phyloP scores from a whole-genome alignment of 2,888 invertebrate species.

The Drosophila mimetica region DNA sequence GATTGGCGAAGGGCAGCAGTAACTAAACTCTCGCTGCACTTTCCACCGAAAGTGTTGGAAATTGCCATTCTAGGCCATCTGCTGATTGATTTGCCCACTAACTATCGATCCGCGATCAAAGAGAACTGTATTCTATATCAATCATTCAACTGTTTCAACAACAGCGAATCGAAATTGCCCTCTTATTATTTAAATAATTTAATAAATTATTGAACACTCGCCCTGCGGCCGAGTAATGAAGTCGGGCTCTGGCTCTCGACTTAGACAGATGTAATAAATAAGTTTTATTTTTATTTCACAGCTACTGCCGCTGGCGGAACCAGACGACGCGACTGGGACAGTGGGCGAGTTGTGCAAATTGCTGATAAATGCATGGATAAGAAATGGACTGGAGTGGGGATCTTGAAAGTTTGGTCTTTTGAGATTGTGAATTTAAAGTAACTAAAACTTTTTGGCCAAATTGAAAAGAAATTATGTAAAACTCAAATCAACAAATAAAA shows the following conservation, averaged over 20 bases:
- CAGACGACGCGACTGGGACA: constrained; percentile 13
- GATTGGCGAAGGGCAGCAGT: constrained; percentile 1
- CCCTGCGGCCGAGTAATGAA: constrained; percentile 28
- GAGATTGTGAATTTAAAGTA: neutral
- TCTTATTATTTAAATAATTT: constrained; percentile 70
- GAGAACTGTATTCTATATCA: constrained; percentile 44
- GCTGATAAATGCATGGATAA: constrained; percentile 4
- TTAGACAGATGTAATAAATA: constrained; percentile 59
- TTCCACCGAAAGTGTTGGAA: constrained; percentile 61
- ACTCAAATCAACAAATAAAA: no score
- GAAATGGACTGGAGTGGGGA: neutral
- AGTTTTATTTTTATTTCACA: constrained; percentile 53
- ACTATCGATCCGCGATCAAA: constrained; percentile 11
- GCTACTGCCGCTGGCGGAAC: constrained; percentile 56
- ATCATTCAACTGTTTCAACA: constrained; percentile 28
- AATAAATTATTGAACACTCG: constrained; percentile 62
- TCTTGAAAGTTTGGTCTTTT: neutral
- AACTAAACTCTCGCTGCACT: constrained; percentile 4
- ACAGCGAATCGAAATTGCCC: constrained; percentile 30
- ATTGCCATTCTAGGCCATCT: constrained; percentile 35
- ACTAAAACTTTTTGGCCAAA: neutral
- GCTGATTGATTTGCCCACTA: constrained; percentile 59
- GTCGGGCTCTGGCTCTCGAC: constrained; percentile 12
- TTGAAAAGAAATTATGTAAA: neutral
- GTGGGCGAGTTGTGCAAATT: constrained; percentile 36